Base-by-base conservation (phyloP, 1,140 invertebrate genomes). In the Proales similis region DNA sequence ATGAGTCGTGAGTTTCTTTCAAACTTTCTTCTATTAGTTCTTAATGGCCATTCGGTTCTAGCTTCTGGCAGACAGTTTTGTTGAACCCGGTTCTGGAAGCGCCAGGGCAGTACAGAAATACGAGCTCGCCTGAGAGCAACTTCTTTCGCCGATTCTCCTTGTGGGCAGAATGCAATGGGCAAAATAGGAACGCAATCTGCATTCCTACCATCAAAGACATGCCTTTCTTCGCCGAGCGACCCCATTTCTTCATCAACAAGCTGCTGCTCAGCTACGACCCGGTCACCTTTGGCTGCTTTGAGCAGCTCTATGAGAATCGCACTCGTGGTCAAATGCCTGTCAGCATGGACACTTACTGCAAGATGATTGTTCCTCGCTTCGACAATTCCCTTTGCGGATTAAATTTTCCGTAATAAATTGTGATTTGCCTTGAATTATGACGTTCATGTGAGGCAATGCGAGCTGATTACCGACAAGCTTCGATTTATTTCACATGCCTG, bases 191-290 rank as follows among this genome's bases (percentile, higher is more conserved):
- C 42, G 61, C 64, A 17, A 64, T 73, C 1, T 73, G 71, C 62
- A 67, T 71, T 9, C 67, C 70, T 29, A 65, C 68, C 7, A 60
- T 66, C 22, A 65, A 48, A 6, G 72, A 74, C 64, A 51, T 74
- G 46, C 64, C 65, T 4, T 43, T 62, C 17, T 30, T 74, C 0
- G 38, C 39, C 0, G 20, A 45, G 4, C 26, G 66, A 29, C 66
- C 46, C 14, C 63, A 70, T 48, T 46, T 74, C 11, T 70, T 74
- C 63, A 70, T 68, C 33, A 75, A 75, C 65, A 75, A 75, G 61
- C 72, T 75, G 49, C 65, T 70, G 61, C 38, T 64, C 14, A 64
- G 69, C 27, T 68, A 53, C 53, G 65, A 73, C 32, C 69, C 63
- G 0, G 48, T 67, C 2, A 64, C 68, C 0, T 67, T 68, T 2